Evolutionary conservation across 2,888 invertebrate species (phyloP).

Genomic region (Polylopha cassiicola): DNA sequence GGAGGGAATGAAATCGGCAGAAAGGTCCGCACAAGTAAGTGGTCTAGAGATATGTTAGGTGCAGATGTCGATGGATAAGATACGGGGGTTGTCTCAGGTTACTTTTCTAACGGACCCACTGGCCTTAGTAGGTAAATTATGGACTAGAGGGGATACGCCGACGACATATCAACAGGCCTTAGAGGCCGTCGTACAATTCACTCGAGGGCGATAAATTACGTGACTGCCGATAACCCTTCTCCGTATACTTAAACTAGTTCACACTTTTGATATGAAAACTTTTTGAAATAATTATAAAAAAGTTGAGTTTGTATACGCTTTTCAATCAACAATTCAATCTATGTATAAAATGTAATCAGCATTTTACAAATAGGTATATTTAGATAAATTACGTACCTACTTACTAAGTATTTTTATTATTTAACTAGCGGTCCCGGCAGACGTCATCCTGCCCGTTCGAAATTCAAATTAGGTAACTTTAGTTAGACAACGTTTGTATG

Average conservation of each 20-base stretch:
- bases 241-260: slow-evolving; percentile 41
- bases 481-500: too few relatives aligned
- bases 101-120: slow-evolving; percentile 35
- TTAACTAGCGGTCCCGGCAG: too few relatives aligned
- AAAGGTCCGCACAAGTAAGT: slow-evolving; percentile 19
- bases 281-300: too few relatives aligned
- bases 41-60: slow-evolving; percentile 12
- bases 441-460: too few relatives aligned
- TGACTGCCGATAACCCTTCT: slow-evolving; percentile 55
- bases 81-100: slow-evolving; percentile 19
- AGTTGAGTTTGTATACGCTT: too few relatives aligned
- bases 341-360: too few relatives aligned
- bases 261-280: slow-evolving; percentile 35
- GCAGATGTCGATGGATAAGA: slow-evolving; percentile 20
- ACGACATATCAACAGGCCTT: slow-evolving; percentile 59
- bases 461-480: too few relatives aligned
- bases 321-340: too few relatives aligned
- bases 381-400: too few relatives aligned
- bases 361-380: too few relatives aligned
- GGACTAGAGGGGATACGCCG: slow-evolving; percentile 56
- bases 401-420: too few relatives aligned
- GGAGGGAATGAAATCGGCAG: slow-evolving; percentile 8
- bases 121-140: slow-evolving; percentile 53
- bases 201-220: slow-evolving; percentile 58
- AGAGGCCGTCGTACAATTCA: slow-evolving; percentile 48